phyloP scores from a whole-genome alignment of 2,797 vertebrate species.

The Tauraco hartlaubi region DNA sequence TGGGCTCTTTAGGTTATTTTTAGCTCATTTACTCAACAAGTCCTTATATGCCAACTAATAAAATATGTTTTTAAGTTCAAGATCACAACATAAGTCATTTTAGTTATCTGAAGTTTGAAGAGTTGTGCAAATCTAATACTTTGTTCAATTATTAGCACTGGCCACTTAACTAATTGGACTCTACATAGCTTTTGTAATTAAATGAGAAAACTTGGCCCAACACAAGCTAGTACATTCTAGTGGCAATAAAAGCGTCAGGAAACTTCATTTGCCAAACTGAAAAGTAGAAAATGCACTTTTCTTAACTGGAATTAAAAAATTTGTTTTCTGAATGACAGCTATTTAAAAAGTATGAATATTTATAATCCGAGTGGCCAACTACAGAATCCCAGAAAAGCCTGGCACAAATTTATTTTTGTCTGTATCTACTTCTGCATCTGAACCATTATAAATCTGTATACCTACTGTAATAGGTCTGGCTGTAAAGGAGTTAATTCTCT shows the following conservation, averaged over 20 bases:
- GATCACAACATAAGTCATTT: neutral
- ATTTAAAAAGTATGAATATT: neutral
- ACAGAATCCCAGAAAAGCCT: neutral
- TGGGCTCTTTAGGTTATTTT: neutral
- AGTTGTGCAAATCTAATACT: neutral
- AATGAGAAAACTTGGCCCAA: neutral
- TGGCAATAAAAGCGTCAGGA: neutral
- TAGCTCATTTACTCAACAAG: neutral
- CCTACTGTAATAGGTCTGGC: fast-evolving
- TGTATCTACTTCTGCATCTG: neutral
- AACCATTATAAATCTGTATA: neutral
- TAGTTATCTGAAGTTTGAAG: neutral
- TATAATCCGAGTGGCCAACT: neutral
- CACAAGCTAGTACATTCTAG: neutral
- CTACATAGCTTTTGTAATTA: neutral
- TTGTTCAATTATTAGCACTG: neutral
- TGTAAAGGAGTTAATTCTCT: neutral
- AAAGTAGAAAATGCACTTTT: neutral
- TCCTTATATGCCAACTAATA: neutral
- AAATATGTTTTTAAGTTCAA: neutral
- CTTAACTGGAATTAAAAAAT: neutral
- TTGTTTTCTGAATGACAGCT: neutral
- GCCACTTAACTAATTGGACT: neutral
- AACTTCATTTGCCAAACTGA: neutral
- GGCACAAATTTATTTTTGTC: neutral